Evolutionary conservation across 2,797 vertebrate genomes (phyloP), one percentile per base, ranked within the genome.

Genomic region (Enoplosus armatus): DNA sequence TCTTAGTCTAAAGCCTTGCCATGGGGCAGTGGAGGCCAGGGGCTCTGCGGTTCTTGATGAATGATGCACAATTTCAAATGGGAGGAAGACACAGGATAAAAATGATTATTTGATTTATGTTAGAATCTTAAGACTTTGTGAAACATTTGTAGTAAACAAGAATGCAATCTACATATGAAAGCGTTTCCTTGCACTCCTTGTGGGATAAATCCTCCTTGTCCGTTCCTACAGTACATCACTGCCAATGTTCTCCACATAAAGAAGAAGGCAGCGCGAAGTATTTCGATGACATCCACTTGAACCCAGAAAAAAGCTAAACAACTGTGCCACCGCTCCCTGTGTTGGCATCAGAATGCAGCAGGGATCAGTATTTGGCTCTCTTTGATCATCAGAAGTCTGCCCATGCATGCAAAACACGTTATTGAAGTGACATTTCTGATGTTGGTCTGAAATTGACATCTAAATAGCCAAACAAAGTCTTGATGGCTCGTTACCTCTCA

Each of bases 111-210:
- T 78, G 75, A 89, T 84, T 90, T 53, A 35, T 71, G 53, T 74
- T 70, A 64, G 59, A 85, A 66, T 71, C 63, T 77, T 82, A 73
- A 88, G 63, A 83, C 60, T 27, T 29, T 83, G 67, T 61, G 74
- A 84, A 76, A 29, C 84, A 76, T 82, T 48, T 55, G n/a, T 58
- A 24, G 73, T 87, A 79, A 93, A 89, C 82, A 88, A 80, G 64
- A 80, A 45, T 47, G 9, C 6, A 69, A 91, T 93, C 76, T 90
- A 10, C 89, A 90, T 92, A 88, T 89, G 76, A 93, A 92, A 91
- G 83, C 51, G 31, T 45, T 64, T 24, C 54, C 15, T 3, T 6
- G 20, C 22, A 22, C 47, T 79, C 80, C 64, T 68, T 47, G 55
- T 41, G 85, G 87, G 85, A 89, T 72, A 35, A 74, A 66, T 82